Conservation (phyloP, 1,140 invertebrate genomes). For the Maniola jurtina region DNA sequence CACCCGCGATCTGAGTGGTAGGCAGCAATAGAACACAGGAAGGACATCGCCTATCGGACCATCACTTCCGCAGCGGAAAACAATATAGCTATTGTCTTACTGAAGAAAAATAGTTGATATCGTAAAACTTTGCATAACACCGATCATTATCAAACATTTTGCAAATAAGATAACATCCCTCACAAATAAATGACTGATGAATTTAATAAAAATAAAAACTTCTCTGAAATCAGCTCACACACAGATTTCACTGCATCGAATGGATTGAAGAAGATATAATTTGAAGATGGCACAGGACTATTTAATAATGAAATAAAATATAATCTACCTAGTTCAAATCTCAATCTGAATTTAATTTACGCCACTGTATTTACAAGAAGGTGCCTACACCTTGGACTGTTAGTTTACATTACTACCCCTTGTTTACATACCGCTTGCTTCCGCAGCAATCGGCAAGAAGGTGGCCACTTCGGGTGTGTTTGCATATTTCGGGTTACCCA, state of each 20-base stretch:
- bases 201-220: no score
- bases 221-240: no score
- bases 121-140: constrained; percentile 34
- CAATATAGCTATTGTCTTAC: constrained; percentile 42
- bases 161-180: not conserved
- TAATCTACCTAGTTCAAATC: no score
- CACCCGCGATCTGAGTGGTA: constrained; percentile 42
- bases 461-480: not conserved
- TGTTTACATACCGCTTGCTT: not conserved
- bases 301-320: no score
- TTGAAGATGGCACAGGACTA: no score
- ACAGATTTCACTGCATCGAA: no score
- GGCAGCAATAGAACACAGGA: constrained; percentile 41
- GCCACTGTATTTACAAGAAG: no score
- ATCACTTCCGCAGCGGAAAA: constrained; percentile 56
- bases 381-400: no score
- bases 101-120: constrained; percentile 41
- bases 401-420: constrained; percentile 7
- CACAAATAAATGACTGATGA: no score
- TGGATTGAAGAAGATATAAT: no score
- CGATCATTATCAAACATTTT: constrained; percentile 30
- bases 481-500: constrained; percentile 5
- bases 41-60: constrained; percentile 44
- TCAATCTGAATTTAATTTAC: no score
- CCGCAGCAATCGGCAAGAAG: no score